Base-by-base conservation (phyloP, 2,888 invertebrate genomes). In the Omphaloscelis lunosa region DNA sequence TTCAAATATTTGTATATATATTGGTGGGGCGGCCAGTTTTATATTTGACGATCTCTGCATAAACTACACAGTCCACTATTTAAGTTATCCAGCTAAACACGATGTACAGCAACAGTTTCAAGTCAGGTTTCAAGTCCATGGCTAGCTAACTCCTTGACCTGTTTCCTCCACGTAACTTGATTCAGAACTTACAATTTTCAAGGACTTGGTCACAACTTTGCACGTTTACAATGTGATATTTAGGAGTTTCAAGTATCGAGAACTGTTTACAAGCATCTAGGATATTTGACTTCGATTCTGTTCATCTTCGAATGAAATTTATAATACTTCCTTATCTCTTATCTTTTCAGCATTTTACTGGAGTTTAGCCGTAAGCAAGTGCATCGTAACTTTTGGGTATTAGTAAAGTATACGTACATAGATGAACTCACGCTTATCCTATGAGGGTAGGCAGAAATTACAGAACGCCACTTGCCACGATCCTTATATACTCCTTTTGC, bases 181-280 rank as follows among this genome's bases (percentile, higher is more conserved):
- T 78, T 34, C 17, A 51, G 68, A 79, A 69, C 29, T 61, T 51
- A 17, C 29, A 45, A 51, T 78, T 78, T 77, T 45, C 69, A 79
- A 69, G 29, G 41, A 68, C 39, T 29, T 48, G 6, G 34, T 34
- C 29, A 51, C 20, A 77, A 78, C 39, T 77, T 77, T 29, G 27
- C 17, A 72, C 39, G 23, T 39, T 17, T 48, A 39, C 23, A 23
- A 1, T 17, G 39, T 27, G 4, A 58, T 39, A 59, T 39, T 34
- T 48, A 48, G 6, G 20, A 39, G 11, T 15, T 59, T 48, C n/a
- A 48, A 48, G 23, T 59, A 27, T 20, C 17, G n/a, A 67, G 34
- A 17, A n/a, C 17, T 63, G 6, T 63, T n/a, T 63, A 39, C 2
- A 61, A 1, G 29, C 15, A 62, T 23, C 34, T 34, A 8, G 34